These are phyloP conservation scores for Polylopha cassiicola DNA, from an alignment of 2,888 invertebrate genomes.

Conservation along the genomic window DNA sequence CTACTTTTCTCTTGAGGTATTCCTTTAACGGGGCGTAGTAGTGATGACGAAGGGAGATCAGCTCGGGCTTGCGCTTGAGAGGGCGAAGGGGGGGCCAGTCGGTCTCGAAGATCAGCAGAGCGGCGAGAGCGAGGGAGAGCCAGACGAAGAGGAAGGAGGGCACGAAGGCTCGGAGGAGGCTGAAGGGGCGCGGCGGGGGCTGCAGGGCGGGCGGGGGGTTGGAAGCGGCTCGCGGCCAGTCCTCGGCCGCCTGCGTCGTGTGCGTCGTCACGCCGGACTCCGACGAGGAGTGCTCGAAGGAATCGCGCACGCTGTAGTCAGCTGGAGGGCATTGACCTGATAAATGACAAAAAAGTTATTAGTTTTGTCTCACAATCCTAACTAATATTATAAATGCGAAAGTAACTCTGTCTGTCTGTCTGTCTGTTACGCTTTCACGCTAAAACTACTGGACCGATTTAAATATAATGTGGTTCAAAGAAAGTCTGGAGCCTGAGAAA, in stretches of 20 bases:
- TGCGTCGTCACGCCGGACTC: conserved; percentile 81
- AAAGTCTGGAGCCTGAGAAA: too few species aligned
- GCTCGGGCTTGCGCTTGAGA: conserved; percentile 86
- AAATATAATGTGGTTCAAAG: too few species aligned
- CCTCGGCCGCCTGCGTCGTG: conserved; percentile 50
- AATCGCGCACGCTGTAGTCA: conserved; percentile 85
- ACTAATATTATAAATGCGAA: too few species aligned
- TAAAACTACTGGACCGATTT: too few species aligned
- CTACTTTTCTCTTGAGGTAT: conserved; percentile 80
- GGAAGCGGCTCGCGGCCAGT: conserved; percentile 62
- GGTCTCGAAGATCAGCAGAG: conserved; percentile 86
- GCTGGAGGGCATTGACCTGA: conserved; percentile 14
- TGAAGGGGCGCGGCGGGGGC: conserved; percentile 67
- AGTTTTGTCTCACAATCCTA: too few species aligned
- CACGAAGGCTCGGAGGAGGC: conserved; percentile 83
- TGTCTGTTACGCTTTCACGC: too few species aligned
- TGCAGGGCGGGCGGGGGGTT: conserved; percentile 36
- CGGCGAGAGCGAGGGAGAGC: conserved; percentile 80
- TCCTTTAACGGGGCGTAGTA: conserved; percentile 91
- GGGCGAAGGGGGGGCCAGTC: conserved; percentile 83
- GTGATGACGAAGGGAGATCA: conserved; percentile 84
- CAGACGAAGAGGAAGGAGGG: conserved; percentile 87
- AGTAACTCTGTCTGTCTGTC: too few species aligned
- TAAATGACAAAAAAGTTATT: too few species aligned
- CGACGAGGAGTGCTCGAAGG: conserved; percentile 87